Evolutionary conservation across 2,888 invertebrate species (phyloP).

Genomic region (Hyles lineata): DNA sequence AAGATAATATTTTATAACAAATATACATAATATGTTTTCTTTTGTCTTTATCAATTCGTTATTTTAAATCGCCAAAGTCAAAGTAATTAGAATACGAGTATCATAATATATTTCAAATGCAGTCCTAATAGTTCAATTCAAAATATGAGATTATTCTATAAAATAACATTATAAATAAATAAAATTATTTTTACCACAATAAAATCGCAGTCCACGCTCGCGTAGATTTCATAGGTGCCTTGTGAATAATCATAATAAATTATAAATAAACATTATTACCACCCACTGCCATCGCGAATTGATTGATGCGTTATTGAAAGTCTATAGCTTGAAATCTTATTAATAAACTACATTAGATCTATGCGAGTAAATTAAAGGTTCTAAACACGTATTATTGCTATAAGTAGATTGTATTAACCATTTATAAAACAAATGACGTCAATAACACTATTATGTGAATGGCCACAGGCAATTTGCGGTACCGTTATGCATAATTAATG

Average conservation of each 20-base stretch:
- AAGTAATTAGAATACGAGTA: too few species aligned
- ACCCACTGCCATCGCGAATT: background rate
- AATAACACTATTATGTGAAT: background rate
- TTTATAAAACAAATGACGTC: background rate
- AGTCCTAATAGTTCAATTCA: background rate
- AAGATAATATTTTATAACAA: too few species aligned
- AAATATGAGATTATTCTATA: background rate
- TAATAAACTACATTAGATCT: background rate
- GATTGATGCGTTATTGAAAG: background rate
- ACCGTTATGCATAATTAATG: background rate
- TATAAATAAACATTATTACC: background rate
- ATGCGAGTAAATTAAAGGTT: background rate
- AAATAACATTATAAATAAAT: slow-evolving; percentile 8
- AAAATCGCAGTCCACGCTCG: background rate
- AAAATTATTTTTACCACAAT: background rate
- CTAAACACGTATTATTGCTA: background rate
- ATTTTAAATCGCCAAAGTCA: too few species aligned
- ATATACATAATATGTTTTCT: too few species aligned
- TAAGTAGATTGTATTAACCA: too few species aligned
- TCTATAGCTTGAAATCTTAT: background rate
- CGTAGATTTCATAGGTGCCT: background rate
- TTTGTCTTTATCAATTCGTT: too few species aligned
- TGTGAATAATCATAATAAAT: background rate
- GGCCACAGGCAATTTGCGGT: background rate
- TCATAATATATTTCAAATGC: too few species aligned